Base-by-base conservation (phyloP, 2,113 vertebrate species). In the Dunckerocampus dactyliophorus region DNA sequence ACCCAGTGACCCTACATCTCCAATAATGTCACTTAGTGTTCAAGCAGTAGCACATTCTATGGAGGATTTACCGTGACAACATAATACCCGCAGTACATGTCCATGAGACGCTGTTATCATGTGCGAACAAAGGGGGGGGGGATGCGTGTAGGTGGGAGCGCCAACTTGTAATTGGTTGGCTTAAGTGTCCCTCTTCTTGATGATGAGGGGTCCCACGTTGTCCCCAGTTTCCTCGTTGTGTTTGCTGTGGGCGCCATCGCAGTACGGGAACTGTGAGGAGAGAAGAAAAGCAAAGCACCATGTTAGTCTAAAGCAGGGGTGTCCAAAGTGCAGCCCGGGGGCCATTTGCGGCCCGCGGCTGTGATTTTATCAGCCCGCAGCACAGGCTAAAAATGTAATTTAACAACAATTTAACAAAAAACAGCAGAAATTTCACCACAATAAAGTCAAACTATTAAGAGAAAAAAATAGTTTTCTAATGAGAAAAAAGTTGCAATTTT, bases 191-290 rank as follows among this genome's bases (percentile, higher is more conserved):
- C 46, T 90, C 79, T 83, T 90, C 59, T 89, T 92, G 77, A 92
- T 88, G 80, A 92, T 91, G 66, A 92, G 87, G 0, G 91, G 91
- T 1, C 91, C 91, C 1, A 92, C 89, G 21, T 92, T 92, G 86
- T 92, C 91, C 0, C 91, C 90, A 0, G 90, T 92, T 61, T 89
- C 85, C 19, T 89, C 82, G 46, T 92, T 92, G 83, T 92, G 91
- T 74, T 89, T 90, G 79, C 81, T 13, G 67, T 92, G 91, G 54
- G 90, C 50, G 0, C 91, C 91, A 19, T 92, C 91, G 8, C 91
- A 92, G 65, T 61, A 89, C 0, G 91, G 91, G 75, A 92, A 92
- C 91, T 92, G 74, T 14, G 69, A 63, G 39, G 16, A 58, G n/a
- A 66, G 22, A 54, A 12, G 16, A 7, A 47, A 53, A 53, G 24